phyloP scores from a whole-genome alignment of 2,797 vertebrate species.

The Gouania willdenowi region DNA sequence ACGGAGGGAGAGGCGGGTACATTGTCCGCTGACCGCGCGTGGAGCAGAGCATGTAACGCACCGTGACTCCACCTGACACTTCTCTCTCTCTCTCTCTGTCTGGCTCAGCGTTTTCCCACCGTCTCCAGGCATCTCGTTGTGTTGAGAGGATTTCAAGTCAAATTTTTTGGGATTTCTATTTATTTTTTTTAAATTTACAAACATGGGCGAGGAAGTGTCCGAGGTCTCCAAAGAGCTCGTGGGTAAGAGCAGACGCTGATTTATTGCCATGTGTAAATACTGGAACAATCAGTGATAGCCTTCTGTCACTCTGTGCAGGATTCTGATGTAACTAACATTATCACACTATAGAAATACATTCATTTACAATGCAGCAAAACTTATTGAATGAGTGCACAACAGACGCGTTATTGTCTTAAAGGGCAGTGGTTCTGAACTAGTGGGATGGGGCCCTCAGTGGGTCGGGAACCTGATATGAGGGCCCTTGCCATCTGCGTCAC shows the following conservation, averaged over 20 bases:
- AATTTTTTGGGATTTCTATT: constrained; percentile 12
- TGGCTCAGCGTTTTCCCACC: constrained; percentile 10
- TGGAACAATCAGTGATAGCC: constrained; percentile 18
- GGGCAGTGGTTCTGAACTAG: too few relatives aligned
- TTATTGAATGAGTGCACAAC: too few relatives aligned
- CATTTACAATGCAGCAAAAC: not conserved
- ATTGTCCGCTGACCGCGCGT: constrained; percentile 43
- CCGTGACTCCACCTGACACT: constrained; percentile 62
- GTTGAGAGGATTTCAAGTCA: constrained; percentile 26
- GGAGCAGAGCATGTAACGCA: constrained; percentile 65
- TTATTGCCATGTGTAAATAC: constrained; percentile 44
- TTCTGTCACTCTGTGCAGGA: not conserved
- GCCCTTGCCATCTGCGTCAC: too few relatives aligned
- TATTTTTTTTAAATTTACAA: constrained; percentile 34
- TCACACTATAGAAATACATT: not conserved
- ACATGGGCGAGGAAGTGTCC: constrained; percentile 86
- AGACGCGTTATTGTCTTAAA: too few relatives aligned
- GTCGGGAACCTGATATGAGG: too few relatives aligned
- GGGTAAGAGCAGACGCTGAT: constrained; percentile 72
- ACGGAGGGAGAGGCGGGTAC: constrained; percentile 24
- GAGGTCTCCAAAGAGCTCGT: constrained; percentile 86
- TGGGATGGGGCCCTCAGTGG: too few relatives aligned
- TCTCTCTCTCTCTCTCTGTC: not conserved
- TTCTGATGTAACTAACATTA: not conserved
- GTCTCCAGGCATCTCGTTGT: constrained; percentile 16